Base-by-base conservation (phyloP, 2,888 invertebrate species). In the Ichneumoninae sp. region DNA sequence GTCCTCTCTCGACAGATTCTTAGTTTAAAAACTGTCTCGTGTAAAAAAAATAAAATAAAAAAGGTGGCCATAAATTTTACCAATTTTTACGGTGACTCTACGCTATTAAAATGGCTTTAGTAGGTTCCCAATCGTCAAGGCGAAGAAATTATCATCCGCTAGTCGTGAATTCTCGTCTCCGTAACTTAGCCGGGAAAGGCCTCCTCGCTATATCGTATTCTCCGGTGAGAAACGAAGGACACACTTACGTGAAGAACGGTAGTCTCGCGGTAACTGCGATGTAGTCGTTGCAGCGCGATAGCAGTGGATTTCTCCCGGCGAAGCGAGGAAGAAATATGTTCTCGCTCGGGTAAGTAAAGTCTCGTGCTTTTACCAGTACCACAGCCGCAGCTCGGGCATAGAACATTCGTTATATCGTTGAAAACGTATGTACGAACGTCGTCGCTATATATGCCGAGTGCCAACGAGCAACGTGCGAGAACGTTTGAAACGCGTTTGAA, bases 391-490 rank as follows among this genome's bases (percentile, higher is more conserved):
- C 4, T 8, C n/a, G n/a, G 22, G 50, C 52, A 65, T 50, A 40
- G 36, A 71, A 65, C 63, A 36, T 70, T 52, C 63, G 71, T 71
- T 79, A 63, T 60, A 70, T 8, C 36, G 33, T 65, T 40, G 44
- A 66, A 80, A 74, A 66, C 5, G 65, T 47, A 30, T 19, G 73
- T n/a, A 52, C 44, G 73, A 60, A 60, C 44, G n/a, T 30, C 33
- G 60, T 57, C n/a, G 47, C 71, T 44, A 33, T 47, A 47, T 50
- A 26, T 52, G 71, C 26, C 86, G 88, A 83, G 82, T 60, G 86
- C 83, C 83, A 86, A 60, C 80, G 75, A 77, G 81, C 78, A 83
- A 82, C 70, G 86, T 81, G 88, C 85, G 79, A 89, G 88, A 90
- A 90, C 85, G 86, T 87, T 89, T 89, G 87, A 85, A 84, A 74